Evolutionary conservation across 2,888 invertebrate genomes (phyloP).

Genomic region (Brachyptera putata): DNA sequence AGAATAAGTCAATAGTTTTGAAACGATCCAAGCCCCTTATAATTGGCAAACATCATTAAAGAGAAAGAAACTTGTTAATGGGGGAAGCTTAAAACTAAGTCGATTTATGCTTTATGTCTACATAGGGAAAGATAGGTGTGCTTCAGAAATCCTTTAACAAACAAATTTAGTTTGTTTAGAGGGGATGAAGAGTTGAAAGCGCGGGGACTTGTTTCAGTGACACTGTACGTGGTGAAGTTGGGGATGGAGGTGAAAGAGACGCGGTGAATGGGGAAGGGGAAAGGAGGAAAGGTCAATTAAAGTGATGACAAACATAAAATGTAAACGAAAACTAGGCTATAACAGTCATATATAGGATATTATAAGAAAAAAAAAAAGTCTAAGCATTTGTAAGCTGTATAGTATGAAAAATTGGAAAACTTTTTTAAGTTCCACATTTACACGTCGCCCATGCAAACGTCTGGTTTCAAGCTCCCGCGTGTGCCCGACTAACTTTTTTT

Average conservation of each 20-base stretch:
- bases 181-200: too few relatives aligned
- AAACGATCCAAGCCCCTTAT: too few relatives aligned
- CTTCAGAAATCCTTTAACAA: slow-evolving; percentile 14
- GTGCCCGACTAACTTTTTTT: slow-evolving; percentile 19
- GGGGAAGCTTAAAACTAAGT: slow-evolving; percentile 5
- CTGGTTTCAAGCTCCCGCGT: slow-evolving; percentile 3
- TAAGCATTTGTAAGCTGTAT: slow-evolving; percentile 26
- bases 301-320: slow-evolving; percentile 14
- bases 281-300: neutral
- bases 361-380: slow-evolving; percentile 28
- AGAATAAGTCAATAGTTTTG: slow-evolving; percentile 3
- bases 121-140: slow-evolving; percentile 17
- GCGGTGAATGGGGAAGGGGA: too few relatives aligned
- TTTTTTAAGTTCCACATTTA: slow-evolving; percentile 22
- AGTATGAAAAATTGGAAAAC: slow-evolving; percentile 30
- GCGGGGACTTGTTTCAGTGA: neutral
- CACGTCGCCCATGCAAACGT: slow-evolving; percentile 6
- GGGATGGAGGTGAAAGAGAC: neutral
- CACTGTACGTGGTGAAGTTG: neutral
- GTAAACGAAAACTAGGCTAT: slow-evolving; percentile 2
- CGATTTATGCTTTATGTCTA: slow-evolving; percentile 21
- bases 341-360: slow-evolving; percentile 10
- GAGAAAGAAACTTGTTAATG: neutral
- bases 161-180: slow-evolving; percentile 13
- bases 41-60: slow-evolving; percentile 10